Evolutionary conservation across 1,140 invertebrate genomes (phyloP).

Genomic region (Calycopis cecrops): DNA sequence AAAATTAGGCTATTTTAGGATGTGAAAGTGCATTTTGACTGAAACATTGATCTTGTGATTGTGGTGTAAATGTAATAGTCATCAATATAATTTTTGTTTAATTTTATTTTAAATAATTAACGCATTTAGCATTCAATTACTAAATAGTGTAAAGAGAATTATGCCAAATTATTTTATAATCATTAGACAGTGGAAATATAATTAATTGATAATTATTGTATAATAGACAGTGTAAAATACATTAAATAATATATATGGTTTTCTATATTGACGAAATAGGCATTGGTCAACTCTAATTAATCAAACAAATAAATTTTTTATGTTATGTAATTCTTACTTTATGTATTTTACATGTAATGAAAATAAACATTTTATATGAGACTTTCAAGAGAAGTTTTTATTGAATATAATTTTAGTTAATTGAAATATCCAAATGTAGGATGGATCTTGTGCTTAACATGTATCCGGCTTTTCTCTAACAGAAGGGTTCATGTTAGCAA

Average conservation of each 20-base stretch:
- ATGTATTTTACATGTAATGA: slow-evolving; percentile 69
- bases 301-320: slow-evolving; percentile 49
- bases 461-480: too few relatives aligned
- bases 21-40: slow-evolving; percentile 59
- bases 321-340: slow-evolving; percentile 60
- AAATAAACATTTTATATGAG: slow-evolving; percentile 74
- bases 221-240: slow-evolving; percentile 11
- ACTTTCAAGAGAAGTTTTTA: slow-evolving; percentile 54
- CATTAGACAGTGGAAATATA: slow-evolving; percentile 21
- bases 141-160: slow-evolving; percentile 53
- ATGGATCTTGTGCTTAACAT: background rate
- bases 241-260: slow-evolving; percentile 18
- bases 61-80: slow-evolving; percentile 65
- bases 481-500: too few relatives aligned
- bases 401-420: slow-evolving; percentile 14
- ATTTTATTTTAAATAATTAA: slow-evolving; percentile 53
- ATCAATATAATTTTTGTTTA: slow-evolving; percentile 46
- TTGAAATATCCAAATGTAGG: background rate
- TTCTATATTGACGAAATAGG: slow-evolving; percentile 33
- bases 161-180: slow-evolving; percentile 72
- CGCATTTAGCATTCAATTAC: slow-evolving; percentile 62
- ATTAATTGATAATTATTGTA: slow-evolving; percentile 15
- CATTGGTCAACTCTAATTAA: slow-evolving; percentile 52
- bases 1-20: slow-evolving; percentile 46
- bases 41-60: slow-evolving; percentile 64